phyloP scores from a whole-genome alignment of 2,113 vertebrate species.

The Chlorodrepanis virens region DNA sequence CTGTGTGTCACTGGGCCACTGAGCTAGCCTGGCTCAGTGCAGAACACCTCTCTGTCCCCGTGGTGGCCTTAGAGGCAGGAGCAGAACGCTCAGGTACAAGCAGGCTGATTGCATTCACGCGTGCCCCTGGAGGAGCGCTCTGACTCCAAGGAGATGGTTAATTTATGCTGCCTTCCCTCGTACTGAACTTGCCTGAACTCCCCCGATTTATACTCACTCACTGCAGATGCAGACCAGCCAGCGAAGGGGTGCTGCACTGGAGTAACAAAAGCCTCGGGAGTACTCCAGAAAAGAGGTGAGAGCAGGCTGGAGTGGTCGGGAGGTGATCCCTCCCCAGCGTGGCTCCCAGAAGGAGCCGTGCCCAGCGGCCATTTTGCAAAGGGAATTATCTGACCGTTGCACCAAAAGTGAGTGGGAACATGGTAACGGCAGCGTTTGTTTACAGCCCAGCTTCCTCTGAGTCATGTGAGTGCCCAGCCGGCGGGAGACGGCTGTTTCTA shows the following conservation, averaged over 20 bases:
- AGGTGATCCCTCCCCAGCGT: background rate
- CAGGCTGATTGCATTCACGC: background rate
- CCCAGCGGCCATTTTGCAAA: constrained; percentile 62
- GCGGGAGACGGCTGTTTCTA: background rate
- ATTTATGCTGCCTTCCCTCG: background rate
- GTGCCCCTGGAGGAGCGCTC: background rate
- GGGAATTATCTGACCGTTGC: constrained; percentile 54
- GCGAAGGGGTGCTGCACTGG: fast-evolving
- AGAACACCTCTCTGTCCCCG: background rate
- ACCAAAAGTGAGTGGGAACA: constrained; percentile 60
- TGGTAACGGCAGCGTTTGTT: constrained; percentile 53
- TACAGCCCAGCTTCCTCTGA: constrained; percentile 62
- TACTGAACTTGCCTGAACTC: background rate
- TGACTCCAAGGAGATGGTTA: background rate
- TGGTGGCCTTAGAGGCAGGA: background rate
- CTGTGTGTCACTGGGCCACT: background rate
- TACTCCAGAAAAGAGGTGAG: background rate
- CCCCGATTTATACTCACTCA: fast-evolving
- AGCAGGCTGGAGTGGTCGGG: background rate
- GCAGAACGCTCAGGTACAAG: background rate
- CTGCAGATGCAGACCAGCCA: background rate
- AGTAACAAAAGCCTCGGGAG: background rate
- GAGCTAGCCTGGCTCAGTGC: background rate
- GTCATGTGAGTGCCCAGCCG: constrained; percentile 55
- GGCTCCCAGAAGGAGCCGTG: background rate